These are phyloP conservation scores for Bellardia pandia DNA, from an alignment of 2,888 invertebrate genomes.

Conservation along the genomic window DNA sequence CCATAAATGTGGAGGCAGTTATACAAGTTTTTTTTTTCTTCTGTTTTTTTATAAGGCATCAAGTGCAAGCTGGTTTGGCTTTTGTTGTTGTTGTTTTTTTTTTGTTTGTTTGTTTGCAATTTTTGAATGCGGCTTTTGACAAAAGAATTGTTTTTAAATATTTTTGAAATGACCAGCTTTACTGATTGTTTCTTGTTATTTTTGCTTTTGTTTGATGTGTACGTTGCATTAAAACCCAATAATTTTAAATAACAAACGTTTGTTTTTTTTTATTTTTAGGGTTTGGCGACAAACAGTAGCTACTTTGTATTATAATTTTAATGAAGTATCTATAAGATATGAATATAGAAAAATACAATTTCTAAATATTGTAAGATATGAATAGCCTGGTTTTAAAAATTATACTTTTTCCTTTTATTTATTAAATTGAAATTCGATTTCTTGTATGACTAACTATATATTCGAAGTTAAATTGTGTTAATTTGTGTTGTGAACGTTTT, in stretches of 20 bases:
- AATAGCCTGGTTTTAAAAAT: no score
- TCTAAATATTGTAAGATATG: no score
- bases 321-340: no score
- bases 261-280: neutral
- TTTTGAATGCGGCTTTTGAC: slow-evolving; percentile 58
- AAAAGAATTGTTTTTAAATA: slow-evolving; percentile 71
- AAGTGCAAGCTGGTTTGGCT: slow-evolving; percentile 57
- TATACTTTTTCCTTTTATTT: no score
- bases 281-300: slow-evolving; percentile 34
- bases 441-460: no score
- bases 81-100: slow-evolving; percentile 12
- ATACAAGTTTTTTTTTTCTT: slow-evolving; percentile 59
- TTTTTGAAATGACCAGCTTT: slow-evolving; percentile 53
- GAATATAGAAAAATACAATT: no score
- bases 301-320: neutral
- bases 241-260: slow-evolving; percentile 29
- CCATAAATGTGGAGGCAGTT: slow-evolving; percentile 56
- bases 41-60: slow-evolving; percentile 31
- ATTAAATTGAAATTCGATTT: no score
- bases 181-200: slow-evolving; percentile 32
- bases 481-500: no score
- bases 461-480: no score
- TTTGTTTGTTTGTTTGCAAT: slow-evolving; percentile 29
- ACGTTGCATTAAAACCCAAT: slow-evolving; percentile 12
- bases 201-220: slow-evolving; percentile 20